Evolutionary conservation across 2,113 vertebrate species (phyloP), one percentile per base, ranked within the genome.

Genomic region (Erythrocercus mccallii): DNA sequence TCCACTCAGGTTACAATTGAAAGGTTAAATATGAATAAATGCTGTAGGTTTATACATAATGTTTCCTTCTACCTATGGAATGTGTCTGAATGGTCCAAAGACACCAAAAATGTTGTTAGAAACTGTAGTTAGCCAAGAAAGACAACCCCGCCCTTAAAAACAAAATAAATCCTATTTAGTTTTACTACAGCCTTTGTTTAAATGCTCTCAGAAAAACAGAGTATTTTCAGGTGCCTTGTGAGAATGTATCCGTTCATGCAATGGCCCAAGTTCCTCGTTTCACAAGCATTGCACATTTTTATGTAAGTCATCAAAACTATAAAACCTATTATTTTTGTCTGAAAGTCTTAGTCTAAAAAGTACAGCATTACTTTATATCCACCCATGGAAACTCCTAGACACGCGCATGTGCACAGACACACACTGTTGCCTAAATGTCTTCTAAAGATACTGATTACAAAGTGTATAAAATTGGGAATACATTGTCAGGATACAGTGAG

Each of bases 391-490:
- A 82, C 58, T 89, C 78, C 90, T 92, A 93, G 57, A 86, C 91
- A 94, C 40, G 79, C 24, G 71, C 68, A 71, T 68, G 90, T 95
- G 92, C 85, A 56, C 84, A 57, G 6, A 94, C 78, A 94, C 81
- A 96, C 54, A 73, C 51, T 72, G 81, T 64, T 87, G 85, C 91
- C 97, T 98, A 98, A 97, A 96, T 35, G n/a, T 76, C 91, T 96
- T 87, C 97, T 98, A 98, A 97, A 96, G 92, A 91, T 97, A 97
- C 94, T 79, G 95, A 92, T 97, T 95, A 96, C 92, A 96, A 98
- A 95, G 92, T 91, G 95, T 97, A 97, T 96, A 96, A 96, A 97
- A 97, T 91, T 44, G 94, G 92, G 90, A 94, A 60, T 92, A 90
- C 77, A 24, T 40, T 78, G 96, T 91, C 91, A 97, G 95, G 88